Percentiles rank a stretch among this genome's conserved stretches.
Conservation (phyloP, 1,140 invertebrate genomes). For the Laodelphax striatellus region DNA sequence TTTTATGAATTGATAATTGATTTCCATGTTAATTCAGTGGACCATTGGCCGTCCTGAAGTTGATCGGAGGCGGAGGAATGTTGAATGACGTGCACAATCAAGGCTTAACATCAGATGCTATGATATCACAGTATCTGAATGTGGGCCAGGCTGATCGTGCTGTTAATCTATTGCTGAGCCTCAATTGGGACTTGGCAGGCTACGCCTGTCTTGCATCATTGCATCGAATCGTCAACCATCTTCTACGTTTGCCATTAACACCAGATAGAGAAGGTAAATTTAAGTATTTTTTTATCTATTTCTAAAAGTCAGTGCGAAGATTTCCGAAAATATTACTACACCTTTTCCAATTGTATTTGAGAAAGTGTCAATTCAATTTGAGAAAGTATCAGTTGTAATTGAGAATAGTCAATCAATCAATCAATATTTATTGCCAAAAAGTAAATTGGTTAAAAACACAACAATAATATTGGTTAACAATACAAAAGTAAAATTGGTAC, state of each 20-base stretch:
- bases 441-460: no score
- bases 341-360: no score
- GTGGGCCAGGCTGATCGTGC: slow-evolving; percentile 52
- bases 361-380: no score
- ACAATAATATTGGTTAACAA: no score
- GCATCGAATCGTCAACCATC: slow-evolving; percentile 56
- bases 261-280: slow-evolving; percentile 44
- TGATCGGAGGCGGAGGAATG: slow-evolving; percentile 35
- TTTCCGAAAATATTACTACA: no score
- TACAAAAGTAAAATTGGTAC: no score
- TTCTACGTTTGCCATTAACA: slow-evolving; percentile 50
- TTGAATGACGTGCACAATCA: slow-evolving; percentile 29
- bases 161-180: slow-evolving; percentile 48
- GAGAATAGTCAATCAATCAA: no score
- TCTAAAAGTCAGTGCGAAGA: neutral
- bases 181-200: slow-evolving; percentile 63
- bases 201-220: slow-evolving; percentile 51
- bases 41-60: slow-evolving; percentile 34
- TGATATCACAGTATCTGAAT: slow-evolving; percentile 54
- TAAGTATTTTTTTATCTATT: neutral
- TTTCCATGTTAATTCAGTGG: slow-evolving; percentile 29
- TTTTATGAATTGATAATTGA: neutral
- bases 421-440: no score
- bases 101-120: slow-evolving; percentile 40
- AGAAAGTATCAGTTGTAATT: no score